Conservation (phyloP, 1,140 invertebrate genomes). For the Drosophila orena region DNA sequence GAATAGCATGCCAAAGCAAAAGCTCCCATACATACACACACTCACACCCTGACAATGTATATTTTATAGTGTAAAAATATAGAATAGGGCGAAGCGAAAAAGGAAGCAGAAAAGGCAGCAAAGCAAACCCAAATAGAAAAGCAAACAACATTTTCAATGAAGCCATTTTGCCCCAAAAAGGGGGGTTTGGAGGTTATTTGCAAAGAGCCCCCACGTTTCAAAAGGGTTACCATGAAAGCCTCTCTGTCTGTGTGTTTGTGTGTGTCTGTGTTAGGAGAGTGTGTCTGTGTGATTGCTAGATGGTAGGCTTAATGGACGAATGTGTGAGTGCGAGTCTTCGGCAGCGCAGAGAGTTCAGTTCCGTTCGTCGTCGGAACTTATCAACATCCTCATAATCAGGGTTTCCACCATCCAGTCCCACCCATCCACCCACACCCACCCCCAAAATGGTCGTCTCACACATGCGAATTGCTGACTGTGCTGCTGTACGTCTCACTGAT, state of each 20-base stretch:
- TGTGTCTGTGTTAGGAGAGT: conserved; percentile 15
- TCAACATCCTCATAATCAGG: conserved; percentile 83
- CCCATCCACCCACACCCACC: conserved; percentile 20
- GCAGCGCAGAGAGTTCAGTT: conserved; percentile 21
- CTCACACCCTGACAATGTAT: conserved; percentile 64
- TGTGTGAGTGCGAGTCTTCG: conserved; percentile 55
- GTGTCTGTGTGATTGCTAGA: conserved; percentile 7
- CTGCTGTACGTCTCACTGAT: conserved; percentile 39
- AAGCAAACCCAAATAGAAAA: conserved; percentile 81
- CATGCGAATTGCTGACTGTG: conserved; percentile 61
- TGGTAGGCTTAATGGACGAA: conserved; percentile 52
- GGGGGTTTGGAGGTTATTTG: conserved; percentile 23
- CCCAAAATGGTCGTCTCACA: conserved; percentile 39
- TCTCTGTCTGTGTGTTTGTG: conserved; percentile 20
- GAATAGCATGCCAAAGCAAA: conserved; percentile 47
- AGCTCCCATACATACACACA: conserved; percentile 49
- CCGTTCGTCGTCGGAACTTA: conserved; percentile 71
- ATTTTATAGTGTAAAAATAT: conserved; percentile 83
- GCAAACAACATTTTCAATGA: conserved; percentile 83
- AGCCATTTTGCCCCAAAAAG: conserved; percentile 74
- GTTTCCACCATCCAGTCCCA: not conserved
- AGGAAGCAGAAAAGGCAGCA: conserved; percentile 59
- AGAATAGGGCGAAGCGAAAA: conserved; percentile 66
- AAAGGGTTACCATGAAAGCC: conserved; percentile 46
- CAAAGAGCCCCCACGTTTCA: conserved; percentile 12